Conservation (phyloP, 2,888 invertebrate species). For the Ophion slaviceki region DNA sequence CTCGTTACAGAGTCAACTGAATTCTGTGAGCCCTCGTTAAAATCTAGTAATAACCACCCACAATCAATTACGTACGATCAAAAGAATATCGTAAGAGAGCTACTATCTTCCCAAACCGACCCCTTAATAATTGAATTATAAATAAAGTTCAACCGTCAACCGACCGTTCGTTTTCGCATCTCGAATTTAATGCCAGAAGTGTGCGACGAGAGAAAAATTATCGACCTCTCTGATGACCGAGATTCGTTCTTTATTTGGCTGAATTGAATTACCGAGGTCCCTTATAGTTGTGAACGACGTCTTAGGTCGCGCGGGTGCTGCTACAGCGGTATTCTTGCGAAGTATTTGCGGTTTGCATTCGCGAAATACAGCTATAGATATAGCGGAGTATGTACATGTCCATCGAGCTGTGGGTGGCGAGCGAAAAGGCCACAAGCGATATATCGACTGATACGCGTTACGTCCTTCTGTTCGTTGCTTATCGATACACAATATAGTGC, state of each 20-base stretch:
- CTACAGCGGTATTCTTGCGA: constrained; percentile 58
- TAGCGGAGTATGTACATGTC: background rate
- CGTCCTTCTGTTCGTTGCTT: constrained; percentile 11
- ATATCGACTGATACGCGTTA: background rate
- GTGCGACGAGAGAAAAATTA: background rate
- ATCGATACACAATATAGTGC: constrained; percentile 27
- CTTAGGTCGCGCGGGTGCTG: constrained; percentile 50
- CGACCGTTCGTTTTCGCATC: too few species aligned
- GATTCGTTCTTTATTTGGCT: constrained; percentile 2
- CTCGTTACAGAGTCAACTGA: too few species aligned
- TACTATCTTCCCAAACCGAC: too few species aligned
- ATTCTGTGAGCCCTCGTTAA: too few species aligned
- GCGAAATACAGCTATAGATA: constrained; percentile 41
- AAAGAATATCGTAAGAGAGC: too few species aligned
- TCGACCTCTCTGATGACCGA: background rate
- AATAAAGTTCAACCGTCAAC: too few species aligned
- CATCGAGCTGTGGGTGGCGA: background rate
- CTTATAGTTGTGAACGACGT: constrained; percentile 35
- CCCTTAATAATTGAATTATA: too few species aligned
- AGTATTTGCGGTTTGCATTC: constrained; percentile 61
- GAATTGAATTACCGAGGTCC: background rate
- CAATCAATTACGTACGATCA: too few species aligned
- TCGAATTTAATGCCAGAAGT: background rate
- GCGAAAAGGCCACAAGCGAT: constrained; percentile 6
- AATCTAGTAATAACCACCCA: too few species aligned